Evolutionary conservation across 2,797 vertebrate species (phyloP), one percentile per base, ranked within the genome.

Genomic region (Halcyon smyrnensis): DNA sequence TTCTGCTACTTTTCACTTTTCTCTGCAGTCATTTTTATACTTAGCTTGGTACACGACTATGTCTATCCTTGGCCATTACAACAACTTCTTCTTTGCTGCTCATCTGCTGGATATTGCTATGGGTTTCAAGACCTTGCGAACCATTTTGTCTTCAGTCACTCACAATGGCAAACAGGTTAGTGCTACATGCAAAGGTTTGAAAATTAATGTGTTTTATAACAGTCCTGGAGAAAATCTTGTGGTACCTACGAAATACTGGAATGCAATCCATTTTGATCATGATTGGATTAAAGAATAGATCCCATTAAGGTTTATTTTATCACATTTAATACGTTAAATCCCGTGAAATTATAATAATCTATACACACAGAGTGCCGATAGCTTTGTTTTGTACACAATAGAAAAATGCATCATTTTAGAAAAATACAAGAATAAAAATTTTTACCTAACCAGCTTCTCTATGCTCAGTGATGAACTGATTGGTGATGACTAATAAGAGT

Each of bases 81-180:
- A 99, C 98, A 99, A 99, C 97, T 99, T 99, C 98, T 99, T 99
- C 98, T 99, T 99, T 25, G 99, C 99, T 46, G 99, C 99, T 95
- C 99, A 99, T 76, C 98, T 99, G 46, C 97, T 99, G 95, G 99
- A 99, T 95, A 99, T 99, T 13, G 99, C 99, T 43, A 99, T 99
- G 99, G 99, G 99, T 74, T 99, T 99, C 97, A 99, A 99, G 98
- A 99, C 99, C 4, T 88, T 99, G 36, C 97, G 99, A 96, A 99
- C 99, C 51, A 99, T 99, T 96, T 98, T 99, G 21, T 99, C 99
- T 84, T 99, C 99, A 20, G 99, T 99, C 95, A 99, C 99, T n/a
- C 99, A 99, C 94, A 99, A 99, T 4, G 99, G 99, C 97, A 99
- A 99, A 98, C 99, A 99, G 99, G 99, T 99, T 87, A 96, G 97